Conservation (phyloP, 2,888 invertebrate genomes). For the Acleris laterana region DNA sequence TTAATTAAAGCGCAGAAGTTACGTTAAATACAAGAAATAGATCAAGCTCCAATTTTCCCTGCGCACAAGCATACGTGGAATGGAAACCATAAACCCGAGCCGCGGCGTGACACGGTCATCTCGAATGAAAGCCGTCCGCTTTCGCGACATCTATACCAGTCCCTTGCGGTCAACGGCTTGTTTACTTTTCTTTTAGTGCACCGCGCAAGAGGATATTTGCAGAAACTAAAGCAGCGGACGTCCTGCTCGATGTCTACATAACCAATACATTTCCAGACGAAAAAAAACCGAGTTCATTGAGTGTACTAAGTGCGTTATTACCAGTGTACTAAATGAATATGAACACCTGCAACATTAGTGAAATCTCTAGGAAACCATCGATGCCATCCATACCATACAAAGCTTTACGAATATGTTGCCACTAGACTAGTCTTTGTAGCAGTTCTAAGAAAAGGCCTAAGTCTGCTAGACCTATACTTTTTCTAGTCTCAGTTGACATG, state of each 20-base stretch:
- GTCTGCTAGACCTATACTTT: too few relatives aligned
- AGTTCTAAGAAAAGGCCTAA: too few relatives aligned
- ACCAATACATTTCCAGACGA: too few relatives aligned
- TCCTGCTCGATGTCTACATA: background rate
- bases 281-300: too few relatives aligned
- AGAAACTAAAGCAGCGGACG: background rate
- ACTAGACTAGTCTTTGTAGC: too few relatives aligned
- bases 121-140: constrained; percentile 35
- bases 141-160: constrained; percentile 27
- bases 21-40: background rate
- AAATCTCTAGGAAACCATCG: too few relatives aligned
- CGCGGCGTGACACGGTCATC: constrained; percentile 35
- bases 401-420: too few relatives aligned
- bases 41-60: constrained; percentile 9
- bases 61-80: constrained; percentile 19
- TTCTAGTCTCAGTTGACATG: too few relatives aligned
- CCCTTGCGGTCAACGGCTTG: constrained; percentile 32
- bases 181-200: constrained; percentile 27
- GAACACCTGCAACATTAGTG: too few relatives aligned
- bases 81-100: constrained; percentile 30
- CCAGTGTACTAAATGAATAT: too few relatives aligned
- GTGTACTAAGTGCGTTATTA: too few relatives aligned
- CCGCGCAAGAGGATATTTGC: background rate
- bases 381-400: too few relatives aligned
- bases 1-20: background rate